Evolutionary conservation across 2,797 vertebrate species (phyloP).

Genomic region (Neosilurus mollespiculum): DNA sequence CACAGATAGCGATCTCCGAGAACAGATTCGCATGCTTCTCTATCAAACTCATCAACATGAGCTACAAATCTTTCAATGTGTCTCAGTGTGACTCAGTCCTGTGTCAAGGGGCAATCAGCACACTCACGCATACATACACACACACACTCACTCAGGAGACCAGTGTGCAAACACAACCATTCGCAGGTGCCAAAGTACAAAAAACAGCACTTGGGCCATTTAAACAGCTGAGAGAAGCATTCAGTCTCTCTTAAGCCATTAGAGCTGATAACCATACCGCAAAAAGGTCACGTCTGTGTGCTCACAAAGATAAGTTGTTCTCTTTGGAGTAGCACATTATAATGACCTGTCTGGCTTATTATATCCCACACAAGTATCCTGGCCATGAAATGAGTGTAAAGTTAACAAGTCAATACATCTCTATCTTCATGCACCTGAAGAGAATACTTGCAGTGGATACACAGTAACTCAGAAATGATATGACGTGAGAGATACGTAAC

Average conservation of each 20-base stretch:
- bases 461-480: no score
- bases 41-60: neutral
- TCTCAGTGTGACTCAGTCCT: conserved; percentile 22
- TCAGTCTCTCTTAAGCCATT: conserved; percentile 40
- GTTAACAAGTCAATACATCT: no score
- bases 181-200: conserved; percentile 34
- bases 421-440: no score
- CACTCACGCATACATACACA: neutral
- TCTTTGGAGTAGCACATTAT: neutral
- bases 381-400: neutral
- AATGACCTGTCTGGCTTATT: conserved; percentile 3
- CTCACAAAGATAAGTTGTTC: conserved; percentile 36
- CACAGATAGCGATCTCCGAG: neutral
- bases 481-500: no score
- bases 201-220: neutral
- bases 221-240: neutral
- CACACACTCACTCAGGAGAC: neutral
- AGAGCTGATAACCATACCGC: conserved; percentile 33
- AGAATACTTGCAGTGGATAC: no score
- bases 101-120: conserved; percentile 5
- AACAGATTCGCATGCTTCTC: neutral
- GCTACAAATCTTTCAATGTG: conserved; percentile 16
- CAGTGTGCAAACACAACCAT: neutral
- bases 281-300: conserved; percentile 10
- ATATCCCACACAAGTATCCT: neutral